Evolutionary conservation across 2,113 vertebrate genomes (phyloP).

Genomic region (Chloropsis hardwickii): DNA sequence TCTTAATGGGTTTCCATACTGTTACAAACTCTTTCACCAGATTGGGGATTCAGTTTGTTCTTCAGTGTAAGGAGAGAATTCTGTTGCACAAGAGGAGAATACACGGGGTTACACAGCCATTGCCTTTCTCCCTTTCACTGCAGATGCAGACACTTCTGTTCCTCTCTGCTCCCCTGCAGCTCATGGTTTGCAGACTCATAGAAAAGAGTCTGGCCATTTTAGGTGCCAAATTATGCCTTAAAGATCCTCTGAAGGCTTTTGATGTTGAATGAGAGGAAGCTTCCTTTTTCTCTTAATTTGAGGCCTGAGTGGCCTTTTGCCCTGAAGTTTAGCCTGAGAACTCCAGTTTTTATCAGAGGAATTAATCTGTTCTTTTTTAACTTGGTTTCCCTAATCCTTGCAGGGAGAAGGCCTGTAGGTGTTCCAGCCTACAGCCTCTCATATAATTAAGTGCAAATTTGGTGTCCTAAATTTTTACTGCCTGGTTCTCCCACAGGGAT

Average conservation of each 20-base stretch:
- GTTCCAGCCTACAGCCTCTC: conserved; percentile 42
- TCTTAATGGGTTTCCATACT: neutral
- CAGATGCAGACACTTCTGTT: neutral
- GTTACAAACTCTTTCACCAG: neutral
- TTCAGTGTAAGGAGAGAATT: neutral
- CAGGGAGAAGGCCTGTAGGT: conserved; percentile 12
- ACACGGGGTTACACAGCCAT: neutral
- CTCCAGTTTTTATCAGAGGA: conserved; percentile 15
- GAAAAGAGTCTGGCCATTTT: neutral
- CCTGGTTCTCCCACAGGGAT: neutral
- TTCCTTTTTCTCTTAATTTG: neutral
- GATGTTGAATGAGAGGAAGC: neutral
- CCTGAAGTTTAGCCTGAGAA: neutral
- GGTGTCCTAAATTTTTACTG: conserved; percentile 12
- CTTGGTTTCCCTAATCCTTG: neutral
- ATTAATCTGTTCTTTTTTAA: conserved; percentile 7
- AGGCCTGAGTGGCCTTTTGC: neutral
- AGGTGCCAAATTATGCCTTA: neutral
- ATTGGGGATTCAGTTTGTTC: neutral
- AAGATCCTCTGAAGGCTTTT: conserved; percentile 8
- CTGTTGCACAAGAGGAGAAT: neutral
- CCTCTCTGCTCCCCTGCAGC: neutral
- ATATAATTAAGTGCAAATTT: conserved; percentile 45
- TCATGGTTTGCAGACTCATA: neutral
- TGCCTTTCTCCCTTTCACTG: neutral